Evolutionary conservation across 2,888 invertebrate genomes (phyloP).

Genomic region (Rhaphigaster nebulosa): DNA sequence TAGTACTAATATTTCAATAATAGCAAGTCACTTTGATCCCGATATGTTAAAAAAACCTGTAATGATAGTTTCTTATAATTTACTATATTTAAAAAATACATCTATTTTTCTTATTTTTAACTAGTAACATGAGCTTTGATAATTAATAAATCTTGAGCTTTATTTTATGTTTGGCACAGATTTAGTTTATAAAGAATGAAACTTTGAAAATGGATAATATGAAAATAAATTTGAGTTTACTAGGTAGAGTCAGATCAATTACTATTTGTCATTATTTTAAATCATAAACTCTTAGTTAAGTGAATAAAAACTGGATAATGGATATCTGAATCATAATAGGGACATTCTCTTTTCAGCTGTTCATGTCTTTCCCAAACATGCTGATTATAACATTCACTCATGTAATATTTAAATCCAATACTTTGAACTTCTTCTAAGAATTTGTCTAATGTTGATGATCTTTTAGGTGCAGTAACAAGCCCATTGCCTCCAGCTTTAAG

Average conservation of each 20-base stretch:
- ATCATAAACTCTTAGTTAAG: conserved; percentile 70
- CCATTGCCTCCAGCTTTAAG: conserved; percentile 76
- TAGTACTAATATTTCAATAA: conserved; percentile 5
- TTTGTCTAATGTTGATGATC: conserved; percentile 79
- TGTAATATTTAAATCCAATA: conserved; percentile 74
- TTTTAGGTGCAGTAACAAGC: conserved; percentile 82
- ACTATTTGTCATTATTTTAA: background rate
- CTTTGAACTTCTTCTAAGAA: conserved; percentile 76
- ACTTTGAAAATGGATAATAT: background rate
- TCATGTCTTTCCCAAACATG: conserved; percentile 79
- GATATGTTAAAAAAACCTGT: conserved; percentile 51
- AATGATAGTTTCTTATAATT: conserved; percentile 16
- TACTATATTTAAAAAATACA: conserved; percentile 27
- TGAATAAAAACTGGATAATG: conserved; percentile 80
- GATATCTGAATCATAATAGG: conserved; percentile 78
- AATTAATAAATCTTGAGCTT: conserved; percentile 36
- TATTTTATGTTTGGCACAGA: conserved; percentile 20
- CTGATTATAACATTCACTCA: conserved; percentile 75
- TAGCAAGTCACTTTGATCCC: conserved; percentile 38
- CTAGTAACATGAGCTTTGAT: conserved; percentile 11
- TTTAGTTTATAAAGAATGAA: conserved; percentile 1
- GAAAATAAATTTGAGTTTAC: conserved; percentile 16
- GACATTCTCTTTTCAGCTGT: conserved; percentile 73
- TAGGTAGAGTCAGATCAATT: background rate
- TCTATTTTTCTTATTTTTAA: conserved; percentile 33